Base-by-base conservation (phyloP, 2,797 vertebrate species). In the Geotrypetes seraphini region DNA sequence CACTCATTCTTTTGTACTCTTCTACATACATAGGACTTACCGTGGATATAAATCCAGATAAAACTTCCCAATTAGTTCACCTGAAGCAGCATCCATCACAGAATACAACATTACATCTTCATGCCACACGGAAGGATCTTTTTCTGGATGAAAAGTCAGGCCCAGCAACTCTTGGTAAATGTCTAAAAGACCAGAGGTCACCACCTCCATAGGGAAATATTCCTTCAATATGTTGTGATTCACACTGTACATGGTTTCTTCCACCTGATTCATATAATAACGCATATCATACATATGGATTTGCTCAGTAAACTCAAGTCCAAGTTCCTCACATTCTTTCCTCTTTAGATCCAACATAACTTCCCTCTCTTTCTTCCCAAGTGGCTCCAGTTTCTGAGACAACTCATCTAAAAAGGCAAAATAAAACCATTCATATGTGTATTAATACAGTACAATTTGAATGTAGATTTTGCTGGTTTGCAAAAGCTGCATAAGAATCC, bases 191-290 rank as follows among this genome's bases (percentile, higher is more conserved):
- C 95, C 94, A 0, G 26, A 59, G 1, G 95, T 99, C 61, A 97
- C 94, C 67, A 94, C 91, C 53, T 95, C 84, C 88, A 96, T 89
- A 5, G 95, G 95, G 49, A 99, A 99, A 43, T 86, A 99, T 68
- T 97, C 93, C 83, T 97, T 97, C 34, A 99, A 61, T 38, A 85
- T 76, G 60, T 99, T 92, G 75, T 96, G 95, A 39, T 99, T 94
- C 69, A 99, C 92, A 0, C 81, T 82, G 19, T 91, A 97, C 60
- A 82, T 88, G 0, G 85, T 91, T 76, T 97, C 94, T 73, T 97
- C 93, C 81, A 97, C 92, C 74, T 90, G 93, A 36, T 91, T 98
- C 94, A 96, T 97, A 78, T 85, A 97, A 70, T 92, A 99, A 27
- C 92, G 87, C 9, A 90, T 90, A 81, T 99, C 95, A 90, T 93